These are phyloP conservation scores for Batillaria attramentaria DNA, from an alignment of 1,140 invertebrate species.

Conservation along the genomic window DNA sequence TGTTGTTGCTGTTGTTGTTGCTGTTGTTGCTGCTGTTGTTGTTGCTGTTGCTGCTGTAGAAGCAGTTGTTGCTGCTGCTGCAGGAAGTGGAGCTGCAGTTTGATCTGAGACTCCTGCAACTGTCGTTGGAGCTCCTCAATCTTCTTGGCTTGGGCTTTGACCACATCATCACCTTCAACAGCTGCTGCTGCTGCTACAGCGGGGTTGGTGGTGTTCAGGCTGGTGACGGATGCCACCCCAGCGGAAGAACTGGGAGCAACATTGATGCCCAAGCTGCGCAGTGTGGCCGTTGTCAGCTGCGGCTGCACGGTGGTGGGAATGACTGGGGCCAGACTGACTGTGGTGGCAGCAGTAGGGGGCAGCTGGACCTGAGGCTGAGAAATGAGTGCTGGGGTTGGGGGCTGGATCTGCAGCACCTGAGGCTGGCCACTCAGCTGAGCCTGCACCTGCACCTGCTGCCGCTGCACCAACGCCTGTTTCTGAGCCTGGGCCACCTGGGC, in stretches of 20 bases:
- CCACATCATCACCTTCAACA: slow-evolving; percentile 37
- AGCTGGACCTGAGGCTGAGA: slow-evolving; percentile 20
- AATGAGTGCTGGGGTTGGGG: slow-evolving; percentile 22
- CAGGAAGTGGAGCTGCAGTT: slow-evolving; percentile 56
- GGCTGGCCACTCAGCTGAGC: slow-evolving; percentile 27
- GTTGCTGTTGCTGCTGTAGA: slow-evolving; percentile 42
- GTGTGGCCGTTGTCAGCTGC: slow-evolving; percentile 16
- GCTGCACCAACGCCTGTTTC: slow-evolving; percentile 81
- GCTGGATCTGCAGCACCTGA: slow-evolving; percentile 39
- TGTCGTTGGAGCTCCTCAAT: slow-evolving; percentile 91
- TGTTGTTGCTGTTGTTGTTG: slow-evolving; percentile 33
- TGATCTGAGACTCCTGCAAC: slow-evolving; percentile 72
- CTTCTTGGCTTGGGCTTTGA: slow-evolving; percentile 63
- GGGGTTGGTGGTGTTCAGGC: neutral
- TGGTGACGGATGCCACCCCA: neutral
- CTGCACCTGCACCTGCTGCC: slow-evolving; percentile 11
- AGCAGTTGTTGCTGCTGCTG: slow-evolving; percentile 49
- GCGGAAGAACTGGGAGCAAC: neutral
- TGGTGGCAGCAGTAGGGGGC: neutral
- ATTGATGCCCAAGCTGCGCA: slow-evolving; percentile 28
- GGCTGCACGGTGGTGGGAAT: neutral
- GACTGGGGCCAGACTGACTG: neutral
- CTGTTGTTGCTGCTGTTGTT: slow-evolving; percentile 47
- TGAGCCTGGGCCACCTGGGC: slow-evolving; percentile 55
- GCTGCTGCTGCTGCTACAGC: neutral